A percentile compares a stretch with the other conserved stretches of the same genome.
phyloP scores from a whole-genome alignment of 2,797 vertebrate genomes.

The Xiphophorus birchmanni region DNA sequence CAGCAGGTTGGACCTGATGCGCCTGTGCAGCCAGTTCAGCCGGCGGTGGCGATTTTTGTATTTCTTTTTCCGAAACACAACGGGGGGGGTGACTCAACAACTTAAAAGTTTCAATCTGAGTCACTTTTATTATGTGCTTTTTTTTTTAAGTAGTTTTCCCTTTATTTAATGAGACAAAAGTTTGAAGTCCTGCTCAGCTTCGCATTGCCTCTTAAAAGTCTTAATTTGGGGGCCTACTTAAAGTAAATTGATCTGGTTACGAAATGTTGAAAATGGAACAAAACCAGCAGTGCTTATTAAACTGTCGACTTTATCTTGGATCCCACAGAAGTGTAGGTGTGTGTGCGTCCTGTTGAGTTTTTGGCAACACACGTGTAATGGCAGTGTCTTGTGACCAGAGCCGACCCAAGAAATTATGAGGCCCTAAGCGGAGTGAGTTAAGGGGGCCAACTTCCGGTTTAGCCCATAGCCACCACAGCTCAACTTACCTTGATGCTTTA shows the following conservation, averaged over 20 bases:
- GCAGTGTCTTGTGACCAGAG: not conserved
- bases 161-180: not conserved
- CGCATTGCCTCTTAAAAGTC: not conserved
- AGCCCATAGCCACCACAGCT: not conserved
- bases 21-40: conserved; percentile 60
- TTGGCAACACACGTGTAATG: not conserved
- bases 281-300: not conserved
- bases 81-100: not conserved
- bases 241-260: not conserved
- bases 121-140: not conserved
- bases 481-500: not conserved
- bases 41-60: conserved; percentile 24
- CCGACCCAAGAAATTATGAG: not conserved
- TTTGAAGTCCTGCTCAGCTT: not conserved
- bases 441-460: not conserved
- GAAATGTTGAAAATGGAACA: not conserved
- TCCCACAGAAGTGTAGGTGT: not conserved
- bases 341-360: not conserved
- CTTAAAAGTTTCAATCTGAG: not conserved
- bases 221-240: not conserved
- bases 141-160: not conserved
- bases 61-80: not conserved
- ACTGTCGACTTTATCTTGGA: not conserved
- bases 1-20: conserved; percentile 67
- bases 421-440: not conserved